Evolutionary conservation across 2,113 vertebrate species (phyloP).

Genomic region (Megalops atlanticus): DNA sequence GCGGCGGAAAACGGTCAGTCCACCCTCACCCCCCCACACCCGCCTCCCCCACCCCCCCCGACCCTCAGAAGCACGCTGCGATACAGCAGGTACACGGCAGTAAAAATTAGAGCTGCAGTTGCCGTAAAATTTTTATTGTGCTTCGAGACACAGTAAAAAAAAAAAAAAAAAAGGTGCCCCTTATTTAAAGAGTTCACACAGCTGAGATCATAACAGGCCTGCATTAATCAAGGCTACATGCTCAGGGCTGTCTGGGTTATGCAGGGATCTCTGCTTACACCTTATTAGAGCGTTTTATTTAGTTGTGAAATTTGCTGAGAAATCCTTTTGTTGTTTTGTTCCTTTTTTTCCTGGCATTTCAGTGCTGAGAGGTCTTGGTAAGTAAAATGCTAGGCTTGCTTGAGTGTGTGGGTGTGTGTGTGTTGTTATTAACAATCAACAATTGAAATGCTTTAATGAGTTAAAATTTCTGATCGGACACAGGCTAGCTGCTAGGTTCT

Average conservation of each 20-base stretch:
- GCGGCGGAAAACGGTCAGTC: conserved; percentile 89
- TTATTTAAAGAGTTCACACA: conserved; percentile 47
- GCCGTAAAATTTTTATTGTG: conserved; percentile 65
- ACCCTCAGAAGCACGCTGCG: too few species aligned
- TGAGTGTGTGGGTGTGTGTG: neutral
- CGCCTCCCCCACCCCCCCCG: neutral
- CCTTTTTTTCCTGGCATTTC: neutral
- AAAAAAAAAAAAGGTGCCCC: conserved; percentile 38
- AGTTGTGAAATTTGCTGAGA: neutral
- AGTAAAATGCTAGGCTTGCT: neutral
- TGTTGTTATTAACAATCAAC: neutral
- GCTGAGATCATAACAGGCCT: conserved; percentile 47
- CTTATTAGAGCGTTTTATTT: neutral
- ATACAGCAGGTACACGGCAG: conserved; percentile 71
- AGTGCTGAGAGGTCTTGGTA: conserved; percentile 3
- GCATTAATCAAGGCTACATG: conserved; percentile 18
- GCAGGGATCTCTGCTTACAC: neutral
- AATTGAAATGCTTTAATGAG: neutral
- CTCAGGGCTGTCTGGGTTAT: neutral
- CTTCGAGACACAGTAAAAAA: conserved; percentile 52
- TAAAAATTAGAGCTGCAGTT: conserved; percentile 65
- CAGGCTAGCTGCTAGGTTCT: neutral
- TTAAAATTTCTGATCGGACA: conserved; percentile 1
- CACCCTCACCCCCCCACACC: conserved; percentile 42
- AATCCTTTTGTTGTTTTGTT: neutral